Base-by-base conservation (phyloP, 2,888 invertebrate genomes). In the Gastracanthus pulcherrimus region DNA sequence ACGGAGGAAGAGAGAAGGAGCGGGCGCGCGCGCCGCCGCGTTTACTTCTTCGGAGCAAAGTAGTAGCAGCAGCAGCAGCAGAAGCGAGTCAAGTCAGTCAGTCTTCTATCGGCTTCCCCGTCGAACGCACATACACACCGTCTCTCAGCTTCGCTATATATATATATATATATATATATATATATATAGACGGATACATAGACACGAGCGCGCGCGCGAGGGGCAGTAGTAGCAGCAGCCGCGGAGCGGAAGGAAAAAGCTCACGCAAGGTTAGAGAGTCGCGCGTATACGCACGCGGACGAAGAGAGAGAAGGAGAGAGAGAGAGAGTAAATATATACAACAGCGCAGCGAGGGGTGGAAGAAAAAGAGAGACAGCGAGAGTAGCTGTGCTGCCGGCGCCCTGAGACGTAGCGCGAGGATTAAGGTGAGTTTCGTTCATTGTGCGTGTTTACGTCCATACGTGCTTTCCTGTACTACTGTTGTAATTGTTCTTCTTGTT, bases 31-130 rank as follows among this genome's bases (percentile, higher is more conserved):
- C 31, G n/a, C 55, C 69, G 62, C 64, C 81, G 74, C 64, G 76
- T 80, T 78, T 78, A 72, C 80, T 76, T 41, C 76, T 66, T 19
- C n/a, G 9, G 23, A 23, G 55, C 2, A 55, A n/a, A n/a, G 76
- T 72, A 58, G n/a, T 38, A 74, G 71, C 74, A 69, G 45, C 36
- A n/a, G 62, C 76, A 55, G 55, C 55, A 55, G n/a, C n/a, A n/a
- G n/a, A n/a, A n/a, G n/a, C n/a, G n/a, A n/a, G n/a, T n/a, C n/a
- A n/a, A n/a, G 55, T 55, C 55, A 26, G 55, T 55, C 55, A 55
- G 77, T 66, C 55, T 60, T 74, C 16, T 82, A 66, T 66, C 66
- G 66, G 66, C 66, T 66, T 66, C 66, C 38, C 34, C 41, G 38
- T 23, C 34, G 51, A 13, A 16, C 66, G 66, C 67, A 38, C 26